phyloP scores from a whole-genome alignment of 1,140 invertebrate genomes.

The Caenorhabditis remanei region DNA sequence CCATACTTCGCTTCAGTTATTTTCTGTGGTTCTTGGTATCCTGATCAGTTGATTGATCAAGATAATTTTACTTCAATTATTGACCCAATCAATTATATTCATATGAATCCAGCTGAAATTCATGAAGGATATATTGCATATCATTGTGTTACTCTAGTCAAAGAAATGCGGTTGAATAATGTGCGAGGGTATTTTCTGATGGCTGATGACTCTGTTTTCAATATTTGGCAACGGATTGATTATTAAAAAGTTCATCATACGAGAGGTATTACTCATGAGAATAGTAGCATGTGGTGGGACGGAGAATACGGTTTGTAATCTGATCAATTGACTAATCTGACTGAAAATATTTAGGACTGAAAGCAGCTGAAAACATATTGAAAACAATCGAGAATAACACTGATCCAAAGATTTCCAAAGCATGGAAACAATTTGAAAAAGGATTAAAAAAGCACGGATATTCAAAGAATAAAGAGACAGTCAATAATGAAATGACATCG shows the following conservation, averaged over 20 bases:
- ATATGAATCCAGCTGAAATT: slow-evolving; percentile 22
- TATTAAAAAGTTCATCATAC: slow-evolving; percentile 3
- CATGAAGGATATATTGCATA: background rate
- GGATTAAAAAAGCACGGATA: background rate
- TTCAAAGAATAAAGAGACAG: background rate
- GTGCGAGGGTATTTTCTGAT: slow-evolving; percentile 27
- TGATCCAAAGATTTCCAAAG: background rate
- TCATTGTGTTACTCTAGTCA: slow-evolving; percentile 1
- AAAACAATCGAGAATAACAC: background rate
- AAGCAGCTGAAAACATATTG: background rate
- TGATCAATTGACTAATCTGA: background rate
- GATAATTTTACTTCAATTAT: background rate
- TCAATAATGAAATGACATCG: background rate
- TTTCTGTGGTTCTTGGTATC: slow-evolving; percentile 48
- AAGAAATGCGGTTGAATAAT: slow-evolving; percentile 10
- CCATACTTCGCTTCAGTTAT: slow-evolving; percentile 28
- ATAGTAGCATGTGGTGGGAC: background rate
- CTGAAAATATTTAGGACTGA: background rate
- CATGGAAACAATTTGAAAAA: slow-evolving; percentile 18
- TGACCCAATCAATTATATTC: slow-evolving; percentile 12
- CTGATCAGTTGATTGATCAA: background rate
- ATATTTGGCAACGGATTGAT: slow-evolving; percentile 27
- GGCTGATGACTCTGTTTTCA: slow-evolving; percentile 27
- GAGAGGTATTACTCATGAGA: background rate
- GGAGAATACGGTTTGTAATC: background rate